Conservation (phyloP, 2,888 invertebrate species). For the Coelopa pilipes region DNA sequence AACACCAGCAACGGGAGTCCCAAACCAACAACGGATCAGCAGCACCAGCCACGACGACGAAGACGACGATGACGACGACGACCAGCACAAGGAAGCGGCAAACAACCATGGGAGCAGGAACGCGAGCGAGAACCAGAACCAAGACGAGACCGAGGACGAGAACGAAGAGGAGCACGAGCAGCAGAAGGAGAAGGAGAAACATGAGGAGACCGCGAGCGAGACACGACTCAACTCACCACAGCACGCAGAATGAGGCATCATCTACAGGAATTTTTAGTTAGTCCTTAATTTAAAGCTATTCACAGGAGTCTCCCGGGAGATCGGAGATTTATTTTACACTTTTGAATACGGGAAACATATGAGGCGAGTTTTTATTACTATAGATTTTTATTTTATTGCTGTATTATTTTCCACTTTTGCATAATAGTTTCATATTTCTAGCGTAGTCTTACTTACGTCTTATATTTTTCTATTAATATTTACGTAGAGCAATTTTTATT, state of each 20-base stretch:
- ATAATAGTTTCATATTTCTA: background rate
- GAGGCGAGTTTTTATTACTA: slow-evolving; percentile 30
- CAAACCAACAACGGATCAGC: background rate
- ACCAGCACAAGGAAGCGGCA: background rate
- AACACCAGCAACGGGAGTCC: slow-evolving; percentile 13
- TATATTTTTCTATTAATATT: no score
- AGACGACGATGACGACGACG: background rate
- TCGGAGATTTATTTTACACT: background rate
- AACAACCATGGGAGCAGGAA: background rate
- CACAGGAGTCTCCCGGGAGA: background rate
- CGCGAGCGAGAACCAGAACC: no score
- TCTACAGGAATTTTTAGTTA: no score
- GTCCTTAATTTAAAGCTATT: background rate
- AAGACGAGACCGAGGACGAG: no score
- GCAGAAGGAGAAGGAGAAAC: no score
- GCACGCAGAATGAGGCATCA: no score
- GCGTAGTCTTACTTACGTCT: background rate
- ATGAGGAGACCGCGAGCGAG: no score
- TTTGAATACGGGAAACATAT: slow-evolving; percentile 18
- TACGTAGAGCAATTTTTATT: no score
- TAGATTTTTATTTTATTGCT: slow-evolving; percentile 3
- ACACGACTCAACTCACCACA: no score
- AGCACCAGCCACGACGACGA: background rate
- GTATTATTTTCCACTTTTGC: background rate
- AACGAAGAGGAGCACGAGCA: slow-evolving; percentile 12